These are phyloP conservation scores for Chloroceryle inda DNA, from an alignment of 2,797 vertebrate genomes.

Conservation along the genomic window DNA sequence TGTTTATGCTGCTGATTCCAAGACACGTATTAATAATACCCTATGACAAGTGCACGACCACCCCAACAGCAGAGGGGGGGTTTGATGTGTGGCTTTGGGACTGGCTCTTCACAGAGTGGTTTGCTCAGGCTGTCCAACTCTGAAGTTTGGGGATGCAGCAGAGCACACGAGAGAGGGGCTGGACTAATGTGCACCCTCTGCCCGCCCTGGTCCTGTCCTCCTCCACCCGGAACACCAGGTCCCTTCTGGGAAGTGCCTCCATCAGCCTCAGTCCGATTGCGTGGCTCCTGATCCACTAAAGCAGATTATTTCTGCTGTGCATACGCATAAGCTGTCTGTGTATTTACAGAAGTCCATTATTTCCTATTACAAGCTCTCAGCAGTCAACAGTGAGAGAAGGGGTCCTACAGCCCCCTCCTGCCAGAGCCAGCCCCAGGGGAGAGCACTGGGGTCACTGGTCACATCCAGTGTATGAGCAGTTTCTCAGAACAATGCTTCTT, in stretches of 20 bases:
- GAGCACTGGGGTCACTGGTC: background rate
- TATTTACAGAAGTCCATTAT: background rate
- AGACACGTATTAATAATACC: background rate
- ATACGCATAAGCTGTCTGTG: background rate
- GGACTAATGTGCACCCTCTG: background rate
- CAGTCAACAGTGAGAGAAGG: background rate
- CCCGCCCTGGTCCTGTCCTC: too few species aligned
- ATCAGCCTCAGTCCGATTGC: background rate
- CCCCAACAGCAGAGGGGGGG: background rate
- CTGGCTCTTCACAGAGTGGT: background rate
- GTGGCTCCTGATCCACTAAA: background rate
- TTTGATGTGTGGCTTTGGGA: background rate
- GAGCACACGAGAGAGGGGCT: background rate
- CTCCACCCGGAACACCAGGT: rapidly evolving
- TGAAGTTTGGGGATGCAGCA: background rate
- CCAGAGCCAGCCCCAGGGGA: background rate
- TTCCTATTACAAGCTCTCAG: background rate
- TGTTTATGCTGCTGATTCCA: background rate
- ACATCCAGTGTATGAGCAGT: rapidly evolving
- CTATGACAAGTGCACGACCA: background rate
- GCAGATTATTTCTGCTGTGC: background rate
- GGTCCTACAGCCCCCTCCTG: background rate
- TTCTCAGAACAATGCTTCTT: background rate
- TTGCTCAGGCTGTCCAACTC: background rate
- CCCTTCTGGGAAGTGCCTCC: background rate